phyloP scores from a whole-genome alignment of 2,113 vertebrate species.

The Macrotis lagotis region DNA sequence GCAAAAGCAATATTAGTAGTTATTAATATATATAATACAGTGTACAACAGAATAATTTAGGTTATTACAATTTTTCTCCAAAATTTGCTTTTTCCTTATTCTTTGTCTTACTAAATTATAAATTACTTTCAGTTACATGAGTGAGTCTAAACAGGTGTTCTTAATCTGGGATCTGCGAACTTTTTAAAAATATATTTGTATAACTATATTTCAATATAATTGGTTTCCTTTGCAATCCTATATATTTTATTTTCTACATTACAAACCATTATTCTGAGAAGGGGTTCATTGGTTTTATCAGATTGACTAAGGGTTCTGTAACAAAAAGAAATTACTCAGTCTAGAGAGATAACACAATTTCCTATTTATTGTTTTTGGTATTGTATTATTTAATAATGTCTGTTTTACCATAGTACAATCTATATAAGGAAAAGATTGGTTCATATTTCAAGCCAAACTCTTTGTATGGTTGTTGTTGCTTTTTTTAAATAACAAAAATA shows the following conservation, averaged over 20 bases:
- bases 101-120: conserved; percentile 71
- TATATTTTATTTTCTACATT: background rate
- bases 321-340: background rate
- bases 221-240: background rate
- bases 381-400: conserved; percentile 62
- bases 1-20: conserved; percentile 84
- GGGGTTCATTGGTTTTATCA: background rate
- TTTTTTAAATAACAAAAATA: conserved; percentile 35
- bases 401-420: conserved; percentile 24
- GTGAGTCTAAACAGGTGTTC: background rate
- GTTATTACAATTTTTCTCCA: conserved; percentile 59
- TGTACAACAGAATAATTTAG: conserved; percentile 63
- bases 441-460: conserved; percentile 24
- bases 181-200: background rate
- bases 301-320: background rate
- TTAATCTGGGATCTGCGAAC: background rate
- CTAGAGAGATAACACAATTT: conserved; percentile 39
- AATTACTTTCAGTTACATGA: conserved; percentile 61
- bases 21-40: conserved; percentile 79
- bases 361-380: conserved; percentile 26
- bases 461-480: background rate
- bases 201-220: background rate
- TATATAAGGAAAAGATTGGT: background rate
- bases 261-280: background rate
- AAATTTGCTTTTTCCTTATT: conserved; percentile 58